These are phyloP conservation scores for Ooceraea biroi DNA, from an alignment of 1,140 invertebrate genomes.

Conservation along the genomic window DNA sequence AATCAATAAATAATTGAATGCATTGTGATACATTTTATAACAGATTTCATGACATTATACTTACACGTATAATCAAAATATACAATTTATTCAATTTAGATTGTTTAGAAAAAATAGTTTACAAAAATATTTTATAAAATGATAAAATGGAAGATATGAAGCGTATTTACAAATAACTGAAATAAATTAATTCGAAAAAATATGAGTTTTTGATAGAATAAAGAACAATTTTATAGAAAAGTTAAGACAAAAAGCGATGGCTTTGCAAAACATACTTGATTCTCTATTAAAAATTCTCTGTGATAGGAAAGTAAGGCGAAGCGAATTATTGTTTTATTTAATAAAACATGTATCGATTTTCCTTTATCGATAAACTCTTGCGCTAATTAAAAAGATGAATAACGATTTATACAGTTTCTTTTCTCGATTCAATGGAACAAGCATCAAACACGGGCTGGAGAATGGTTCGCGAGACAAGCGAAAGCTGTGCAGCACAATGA, in stretches of 20 bases:
- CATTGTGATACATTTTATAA: background rate
- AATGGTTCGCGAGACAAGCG: constrained; percentile 28
- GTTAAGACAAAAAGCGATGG: background rate
- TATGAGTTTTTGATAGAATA: background rate
- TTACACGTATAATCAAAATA: no score
- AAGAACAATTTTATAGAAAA: background rate
- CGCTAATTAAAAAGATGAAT: constrained; percentile 9
- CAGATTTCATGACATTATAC: background rate
- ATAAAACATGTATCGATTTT: background rate
- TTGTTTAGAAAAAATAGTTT: no score
- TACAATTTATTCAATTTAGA: no score
- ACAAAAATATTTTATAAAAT: background rate
- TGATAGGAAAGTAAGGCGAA: background rate
- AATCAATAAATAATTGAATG: background rate
- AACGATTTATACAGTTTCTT: background rate
- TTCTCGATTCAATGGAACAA: constrained; percentile 14
- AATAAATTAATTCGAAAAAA: background rate
- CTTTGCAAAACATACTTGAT: background rate
- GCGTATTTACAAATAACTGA: background rate
- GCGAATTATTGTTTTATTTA: background rate
- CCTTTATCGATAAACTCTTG: background rate
- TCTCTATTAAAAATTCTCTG: no score
- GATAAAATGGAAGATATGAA: background rate
- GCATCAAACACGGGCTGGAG: background rate
- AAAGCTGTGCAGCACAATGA: constrained; percentile 3